Evolutionary conservation across 2,797 vertebrate genomes (phyloP).

Genomic region (Protonibea diacanthus): DNA sequence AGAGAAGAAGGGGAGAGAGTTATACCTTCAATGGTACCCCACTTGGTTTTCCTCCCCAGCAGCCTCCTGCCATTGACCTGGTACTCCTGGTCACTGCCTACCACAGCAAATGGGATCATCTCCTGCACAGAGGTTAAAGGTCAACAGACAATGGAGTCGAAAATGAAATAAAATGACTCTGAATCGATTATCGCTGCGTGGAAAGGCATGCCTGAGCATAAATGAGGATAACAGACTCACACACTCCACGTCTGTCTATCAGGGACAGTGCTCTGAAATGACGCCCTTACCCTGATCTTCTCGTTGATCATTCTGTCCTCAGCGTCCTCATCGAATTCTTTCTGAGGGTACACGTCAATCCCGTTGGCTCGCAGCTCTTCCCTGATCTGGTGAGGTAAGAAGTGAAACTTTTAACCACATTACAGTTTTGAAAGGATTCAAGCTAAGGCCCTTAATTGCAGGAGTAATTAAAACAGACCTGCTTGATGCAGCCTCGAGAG

Average conservation of each 20-base stretch:
- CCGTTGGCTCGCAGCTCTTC: conserved; percentile 94
- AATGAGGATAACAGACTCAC: background rate
- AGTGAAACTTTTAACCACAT: conserved; percentile 15
- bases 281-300: conserved; percentile 93
- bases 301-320: conserved; percentile 96
- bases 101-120: conserved; percentile 98
- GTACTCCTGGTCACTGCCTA: conserved; percentile 98
- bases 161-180: background rate
- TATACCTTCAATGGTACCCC: conserved; percentile 99
- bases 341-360: conserved; percentile 97
- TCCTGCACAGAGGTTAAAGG: conserved; percentile 83
- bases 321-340: conserved; percentile 95
- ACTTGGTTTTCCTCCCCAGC: conserved; percentile 97
- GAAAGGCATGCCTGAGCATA: conserved; percentile 7
- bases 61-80: conserved; percentile 97
- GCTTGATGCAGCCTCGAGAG: conserved; percentile 24
- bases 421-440: conserved; percentile 24
- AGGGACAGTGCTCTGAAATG: conserved; percentile 38
- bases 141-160: conserved; percentile 21
- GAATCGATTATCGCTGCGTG: background rate
- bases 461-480: conserved; percentile 28
- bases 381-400: conserved; percentile 87
- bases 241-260: background rate
- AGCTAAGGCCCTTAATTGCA: conserved; percentile 37
- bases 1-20: background rate